These are phyloP conservation scores for Lycopodina hypogea DNA, from an alignment of 37 sponge, comb jelly and placozoan genomes.

Conservation along the genomic window DNA sequence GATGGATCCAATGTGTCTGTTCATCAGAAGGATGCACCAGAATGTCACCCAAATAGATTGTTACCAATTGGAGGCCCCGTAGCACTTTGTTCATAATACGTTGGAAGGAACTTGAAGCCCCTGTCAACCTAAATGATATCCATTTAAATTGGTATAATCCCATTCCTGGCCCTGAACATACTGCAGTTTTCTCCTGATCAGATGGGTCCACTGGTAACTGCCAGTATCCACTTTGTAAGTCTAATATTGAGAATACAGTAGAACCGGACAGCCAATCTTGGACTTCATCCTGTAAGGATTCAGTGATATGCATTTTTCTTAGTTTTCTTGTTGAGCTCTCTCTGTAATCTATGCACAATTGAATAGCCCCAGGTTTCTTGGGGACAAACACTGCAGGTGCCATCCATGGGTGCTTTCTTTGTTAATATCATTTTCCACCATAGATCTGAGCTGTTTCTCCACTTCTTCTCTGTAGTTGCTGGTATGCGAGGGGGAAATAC, in stretches of 20 bases:
- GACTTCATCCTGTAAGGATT: background rate
- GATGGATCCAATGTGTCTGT: too few species aligned
- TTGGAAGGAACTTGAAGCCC: too few species aligned
- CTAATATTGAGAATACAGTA: background rate
- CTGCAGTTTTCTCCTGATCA: background rate
- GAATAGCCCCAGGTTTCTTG: background rate
- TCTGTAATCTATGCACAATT: background rate
- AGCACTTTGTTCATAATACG: too few species aligned
- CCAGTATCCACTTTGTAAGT: background rate
- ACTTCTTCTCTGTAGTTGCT: slow-evolving; percentile 59
- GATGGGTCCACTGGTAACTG: background rate
- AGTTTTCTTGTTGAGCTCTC: background rate
- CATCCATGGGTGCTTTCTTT: background rate
- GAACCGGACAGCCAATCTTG: background rate
- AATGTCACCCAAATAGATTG: too few species aligned
- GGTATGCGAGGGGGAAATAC: slow-evolving; percentile 57
- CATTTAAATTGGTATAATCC: too few species aligned
- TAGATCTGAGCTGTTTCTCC: slow-evolving; percentile 35
- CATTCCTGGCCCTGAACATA: too few species aligned
- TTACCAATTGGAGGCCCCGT: too few species aligned
- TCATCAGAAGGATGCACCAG: too few species aligned
- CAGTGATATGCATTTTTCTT: background rate
- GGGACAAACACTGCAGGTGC: background rate
- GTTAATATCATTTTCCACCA: too few species aligned
- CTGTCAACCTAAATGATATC: too few species aligned